Base-by-base conservation (phyloP, 1,140 invertebrate genomes). In the Sycophaga agraensis region DNA sequence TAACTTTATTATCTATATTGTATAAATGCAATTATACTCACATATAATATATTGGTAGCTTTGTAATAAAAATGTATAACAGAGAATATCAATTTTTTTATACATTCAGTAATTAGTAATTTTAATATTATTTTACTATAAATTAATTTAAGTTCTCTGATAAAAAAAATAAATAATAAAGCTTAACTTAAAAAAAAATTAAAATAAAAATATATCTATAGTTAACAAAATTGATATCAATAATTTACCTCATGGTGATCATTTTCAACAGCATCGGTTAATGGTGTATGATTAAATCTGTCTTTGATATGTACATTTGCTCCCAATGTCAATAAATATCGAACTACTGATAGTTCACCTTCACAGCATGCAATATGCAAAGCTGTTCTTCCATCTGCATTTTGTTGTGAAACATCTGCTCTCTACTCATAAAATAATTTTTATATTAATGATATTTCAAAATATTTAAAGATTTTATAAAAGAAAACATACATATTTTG, bases 251-350 rank as follows among this genome's bases (percentile, higher is more conserved):
- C 83, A 54, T 87, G 77, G 58, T 80, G 78, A 71, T 89, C 84
- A 54, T 79, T 77, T 39, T 85, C 75, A n/a, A 90, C 81, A 1
- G 89, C 88, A 60, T 87, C 84, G 17, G 83, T 77, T 3, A 90
- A 70, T 1, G 88, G 83, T 0, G 87, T 85, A 42, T 84, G 82
- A 59, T 85, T 83, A 49, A 83, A 82, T 61, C 83, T 74, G 68
- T 92, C 91, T 70, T 87, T 87, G 34, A 86, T 79, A 67, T 96
- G 93, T n/a, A 96, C 91, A 51, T 87, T 91, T 0, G 91, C 92
- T 1, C 94, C 94, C 67, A 92, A 86, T 40, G 85, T 82, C 17
- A 97, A 76, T 8, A 97, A 79, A 78, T 87, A 88, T 62, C 88
- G 84, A 0, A 95, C 89, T 0, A 91, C 81, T 1, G 83, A 67